Evolutionary conservation across 2,797 vertebrate species (phyloP), one percentile per base, ranked within the genome.

Genomic region (Kryptolebias ocellatus): DNA sequence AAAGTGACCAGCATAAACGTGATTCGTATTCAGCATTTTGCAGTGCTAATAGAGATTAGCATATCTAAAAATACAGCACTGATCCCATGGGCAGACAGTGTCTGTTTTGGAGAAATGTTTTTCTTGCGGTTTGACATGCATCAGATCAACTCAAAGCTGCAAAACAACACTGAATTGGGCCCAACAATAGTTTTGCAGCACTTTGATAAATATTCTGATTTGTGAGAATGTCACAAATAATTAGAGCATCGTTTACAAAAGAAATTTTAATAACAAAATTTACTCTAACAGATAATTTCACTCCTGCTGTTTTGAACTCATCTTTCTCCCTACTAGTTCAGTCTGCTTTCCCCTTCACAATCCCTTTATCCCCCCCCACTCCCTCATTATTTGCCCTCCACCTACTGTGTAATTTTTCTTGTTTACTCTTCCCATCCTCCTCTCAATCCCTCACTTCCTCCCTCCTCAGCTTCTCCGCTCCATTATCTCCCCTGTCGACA

Each of bases 401-500:
- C 20, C 59, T 71, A 45, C 56, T 53, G 31, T 73, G 49, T 79
- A 51, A 69, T 80, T 80, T 80, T 72, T 72, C 77, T 80, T 82
- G 80, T 89, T 87, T 88, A 79, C 64, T 63, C 73, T 78, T 57
- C 60, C 47, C 58, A 20, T 72, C 66, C 61, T 73, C 57, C 62
- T 65, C 55, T 70, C 51, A 0, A 62, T 82, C 53, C 57, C 57
- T 66, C 58, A 10, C 76, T 45, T 44, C 45, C 15, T 68, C 60
- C 56, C 54, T 70, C 63, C 53, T 64, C 62, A 18, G 64, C 58
- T 51, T 60, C 78, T 66, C 42, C 11, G 67, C 69, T 74, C 76
- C 60, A 79, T 84, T 81, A 80, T 74, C 67, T 76, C 62, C 72
- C 50, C 78, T 65, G 65, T 77, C n/a, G 44, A 74, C 79, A 50